Conservation (phyloP, 1,140 invertebrate genomes). For the Drosophila tristis region DNA sequence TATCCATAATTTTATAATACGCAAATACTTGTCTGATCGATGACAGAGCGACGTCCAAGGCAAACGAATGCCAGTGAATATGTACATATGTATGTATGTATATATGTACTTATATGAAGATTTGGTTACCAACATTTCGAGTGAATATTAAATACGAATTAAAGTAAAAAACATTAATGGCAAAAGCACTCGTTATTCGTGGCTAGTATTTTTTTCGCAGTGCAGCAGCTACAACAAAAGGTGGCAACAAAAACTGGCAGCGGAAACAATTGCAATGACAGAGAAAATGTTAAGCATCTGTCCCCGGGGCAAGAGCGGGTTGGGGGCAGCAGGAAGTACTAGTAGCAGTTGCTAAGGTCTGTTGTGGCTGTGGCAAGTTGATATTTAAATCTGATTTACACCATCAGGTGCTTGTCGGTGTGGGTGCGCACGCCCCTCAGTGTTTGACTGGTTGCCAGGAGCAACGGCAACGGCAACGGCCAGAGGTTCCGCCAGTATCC, state of each 20-base stretch:
- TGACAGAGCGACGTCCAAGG: too few relatives aligned
- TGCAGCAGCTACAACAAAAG: constrained; percentile 20
- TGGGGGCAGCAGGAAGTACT: constrained; percentile 13
- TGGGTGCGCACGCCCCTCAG: constrained; percentile 24
- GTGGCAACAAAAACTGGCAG: constrained; percentile 45
- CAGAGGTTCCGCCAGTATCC: background rate
- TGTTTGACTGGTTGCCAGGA: constrained; percentile 27
- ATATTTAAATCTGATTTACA: constrained; percentile 53
- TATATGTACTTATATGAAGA: too few relatives aligned
- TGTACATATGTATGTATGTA: too few relatives aligned
- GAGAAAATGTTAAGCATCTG: constrained; percentile 77
- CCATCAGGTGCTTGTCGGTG: constrained; percentile 26
- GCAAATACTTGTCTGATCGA: too few relatives aligned
- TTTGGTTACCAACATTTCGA: too few relatives aligned
- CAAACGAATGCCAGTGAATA: too few relatives aligned
- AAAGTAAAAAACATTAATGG: too few relatives aligned
- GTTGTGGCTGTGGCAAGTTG: constrained; percentile 45
- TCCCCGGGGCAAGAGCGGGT: constrained; percentile 31
- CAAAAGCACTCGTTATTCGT: too few relatives aligned
- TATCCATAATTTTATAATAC: too few relatives aligned
- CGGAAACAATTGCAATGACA: constrained; percentile 77
- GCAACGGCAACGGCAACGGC: too few relatives aligned
- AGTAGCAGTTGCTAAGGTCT: constrained; percentile 40
- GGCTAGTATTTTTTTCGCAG: background rate
- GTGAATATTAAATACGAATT: too few relatives aligned